Percentiles rank a stretch among this genome's conserved stretches.
phyloP scores from a whole-genome alignment of 2,797 vertebrate species.

The Sebastes reedi region DNA sequence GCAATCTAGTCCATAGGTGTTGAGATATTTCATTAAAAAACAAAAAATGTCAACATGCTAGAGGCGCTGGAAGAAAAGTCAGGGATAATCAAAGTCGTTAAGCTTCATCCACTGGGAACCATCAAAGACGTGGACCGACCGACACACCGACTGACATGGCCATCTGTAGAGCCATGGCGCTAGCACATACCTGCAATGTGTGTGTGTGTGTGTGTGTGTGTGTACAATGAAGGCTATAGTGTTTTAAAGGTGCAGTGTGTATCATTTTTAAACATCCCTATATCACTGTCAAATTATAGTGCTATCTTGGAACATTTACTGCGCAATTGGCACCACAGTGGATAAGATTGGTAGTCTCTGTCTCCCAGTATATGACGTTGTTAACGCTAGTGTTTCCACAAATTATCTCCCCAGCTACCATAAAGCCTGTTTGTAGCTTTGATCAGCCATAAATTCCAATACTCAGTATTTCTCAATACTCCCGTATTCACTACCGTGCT shows the following conservation, averaged over 20 bases:
- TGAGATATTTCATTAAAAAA: background rate
- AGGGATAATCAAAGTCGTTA: background rate
- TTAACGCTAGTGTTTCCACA: constrained; percentile 15
- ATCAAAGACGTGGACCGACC: background rate
- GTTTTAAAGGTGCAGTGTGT: constrained; percentile 22
- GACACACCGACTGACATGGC: background rate
- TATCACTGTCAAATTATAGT: constrained; percentile 44
- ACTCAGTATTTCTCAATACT: background rate
- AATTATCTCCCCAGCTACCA: constrained; percentile 26
- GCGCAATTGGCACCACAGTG: constrained; percentile 9
- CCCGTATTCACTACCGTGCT: background rate
- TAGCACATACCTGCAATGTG: background rate
- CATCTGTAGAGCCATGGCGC: background rate
- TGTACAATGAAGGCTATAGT: background rate
- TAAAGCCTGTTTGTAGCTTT: constrained; percentile 14
- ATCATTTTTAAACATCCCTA: constrained; percentile 56
- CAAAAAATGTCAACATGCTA: background rate
- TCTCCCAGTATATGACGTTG: background rate
- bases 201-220: background rate
- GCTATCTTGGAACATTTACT: constrained; percentile 21
- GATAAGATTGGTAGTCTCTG: constrained; percentile 19
- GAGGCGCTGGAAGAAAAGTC: background rate
- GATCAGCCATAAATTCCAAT: background rate
- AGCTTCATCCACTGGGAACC: background rate
- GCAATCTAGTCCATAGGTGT: background rate